These are phyloP conservation scores for Cremastinae sp. DNA, from an alignment of 2,888 invertebrate genomes.

Conservation along the genomic window DNA sequence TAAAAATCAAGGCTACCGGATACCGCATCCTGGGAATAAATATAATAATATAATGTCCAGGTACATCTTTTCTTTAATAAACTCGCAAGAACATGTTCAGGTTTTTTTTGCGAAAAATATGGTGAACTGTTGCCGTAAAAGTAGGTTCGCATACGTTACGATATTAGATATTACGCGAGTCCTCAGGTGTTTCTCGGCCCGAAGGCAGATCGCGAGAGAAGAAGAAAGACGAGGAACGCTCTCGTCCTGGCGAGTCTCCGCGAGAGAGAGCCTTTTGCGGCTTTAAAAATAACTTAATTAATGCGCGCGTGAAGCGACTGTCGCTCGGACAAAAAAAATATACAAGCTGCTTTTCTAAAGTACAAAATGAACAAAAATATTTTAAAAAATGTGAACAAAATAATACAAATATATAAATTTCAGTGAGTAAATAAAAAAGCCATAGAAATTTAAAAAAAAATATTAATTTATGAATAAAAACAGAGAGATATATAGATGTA, in stretches of 20 bases:
- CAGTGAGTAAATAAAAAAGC: too few relatives aligned
- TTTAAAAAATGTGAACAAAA: neutral
- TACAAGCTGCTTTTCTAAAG: conserved; percentile 1
- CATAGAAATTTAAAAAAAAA: too few relatives aligned
- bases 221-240: conserved; percentile 16
- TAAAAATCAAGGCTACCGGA: too few relatives aligned
- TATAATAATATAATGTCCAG: too few relatives aligned
- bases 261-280: conserved; percentile 61
- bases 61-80: too few relatives aligned
- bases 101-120: neutral
- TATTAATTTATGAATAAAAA: too few relatives aligned
- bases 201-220: conserved; percentile 27
- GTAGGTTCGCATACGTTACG: conserved; percentile 8
- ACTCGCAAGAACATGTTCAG: too few relatives aligned
- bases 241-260: conserved; percentile 31
- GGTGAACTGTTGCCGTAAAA: conserved; percentile 13
- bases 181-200: conserved; percentile 33
- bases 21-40: too few relatives aligned
- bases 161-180: conserved; percentile 34
- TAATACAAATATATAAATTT: conserved; percentile 8
- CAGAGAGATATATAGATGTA: conserved; percentile 5
- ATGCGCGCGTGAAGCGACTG: conserved; percentile 63
- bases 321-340: conserved; percentile 6
- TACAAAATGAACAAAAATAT: neutral
- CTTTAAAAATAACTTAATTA: conserved; percentile 76